Evolutionary conservation across 2,113 vertebrate species (phyloP).

Genomic region (Oceanodroma tethys): DNA sequence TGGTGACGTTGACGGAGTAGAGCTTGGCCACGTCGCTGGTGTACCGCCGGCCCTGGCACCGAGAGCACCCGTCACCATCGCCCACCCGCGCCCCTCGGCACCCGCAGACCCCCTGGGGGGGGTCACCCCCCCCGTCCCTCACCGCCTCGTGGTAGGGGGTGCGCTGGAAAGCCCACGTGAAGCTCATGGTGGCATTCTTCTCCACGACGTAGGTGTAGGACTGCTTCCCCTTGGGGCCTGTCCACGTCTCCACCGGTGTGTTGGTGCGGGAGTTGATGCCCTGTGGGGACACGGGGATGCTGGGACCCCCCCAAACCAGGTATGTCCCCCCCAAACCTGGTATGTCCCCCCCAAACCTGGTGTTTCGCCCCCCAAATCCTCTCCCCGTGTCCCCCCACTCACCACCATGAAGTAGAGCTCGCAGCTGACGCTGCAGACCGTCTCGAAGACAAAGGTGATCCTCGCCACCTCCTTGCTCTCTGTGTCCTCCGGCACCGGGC

Average conservation of each 20-base stretch:
- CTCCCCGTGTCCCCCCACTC: background rate
- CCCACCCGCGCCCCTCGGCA: accelerated
- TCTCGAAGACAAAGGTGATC: slow-evolving; percentile 94
- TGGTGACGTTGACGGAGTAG: slow-evolving; percentile 89
- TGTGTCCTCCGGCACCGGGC: slow-evolving; percentile 65
- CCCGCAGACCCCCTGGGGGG: accelerated
- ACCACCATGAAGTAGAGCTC: slow-evolving; percentile 89
- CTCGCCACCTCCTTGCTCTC: slow-evolving; percentile 82
- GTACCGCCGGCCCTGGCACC: slow-evolving; percentile 80
- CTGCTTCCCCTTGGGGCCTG: slow-evolving; percentile 82
- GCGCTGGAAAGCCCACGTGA: slow-evolving; percentile 92
- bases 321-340: too few species aligned
- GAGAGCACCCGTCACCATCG: background rate
- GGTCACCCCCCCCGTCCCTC: background rate
- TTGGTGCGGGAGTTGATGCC: slow-evolving; percentile 82
- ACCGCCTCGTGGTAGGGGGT: slow-evolving; percentile 72
- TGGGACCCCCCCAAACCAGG: background rate
- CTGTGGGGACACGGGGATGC: slow-evolving; percentile 58
- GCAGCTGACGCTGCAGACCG: slow-evolving; percentile 82
- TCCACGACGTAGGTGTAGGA: slow-evolving; percentile 88
- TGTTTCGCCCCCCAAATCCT: background rate
- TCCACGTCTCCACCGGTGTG: slow-evolving; percentile 85
- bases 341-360: background rate
- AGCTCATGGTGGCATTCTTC: slow-evolving; percentile 83
- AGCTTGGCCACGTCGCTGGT: slow-evolving; percentile 86